phyloP scores from a whole-genome alignment of 2,113 vertebrate species.

The Notechis scutatus region DNA sequence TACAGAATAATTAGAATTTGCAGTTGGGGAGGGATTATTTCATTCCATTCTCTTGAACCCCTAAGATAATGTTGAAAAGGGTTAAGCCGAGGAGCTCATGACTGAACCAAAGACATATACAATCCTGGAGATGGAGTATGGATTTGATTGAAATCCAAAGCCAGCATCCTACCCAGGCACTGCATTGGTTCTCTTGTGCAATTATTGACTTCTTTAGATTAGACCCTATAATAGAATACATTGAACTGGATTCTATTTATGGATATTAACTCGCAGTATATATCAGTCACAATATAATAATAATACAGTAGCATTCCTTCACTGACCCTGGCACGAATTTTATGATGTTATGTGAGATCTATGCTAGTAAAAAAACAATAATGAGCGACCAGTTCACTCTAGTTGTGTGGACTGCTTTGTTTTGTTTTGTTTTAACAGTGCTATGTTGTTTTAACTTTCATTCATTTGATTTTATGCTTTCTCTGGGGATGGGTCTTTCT shows the following conservation, averaged over 20 bases:
- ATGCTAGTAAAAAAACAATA: neutral
- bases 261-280: neutral
- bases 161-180: neutral
- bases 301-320: too few relatives aligned
- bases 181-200: neutral
- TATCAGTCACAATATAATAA: neutral
- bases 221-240: neutral
- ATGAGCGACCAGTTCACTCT: neutral
- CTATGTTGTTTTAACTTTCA: slow-evolving; percentile 59
- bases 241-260: neutral
- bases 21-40: neutral
- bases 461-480: slow-evolving; percentile 61
- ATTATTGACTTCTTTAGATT: neutral
- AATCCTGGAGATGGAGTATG: neutral
- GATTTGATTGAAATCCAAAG: neutral
- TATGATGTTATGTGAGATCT: neutral
- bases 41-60: neutral
- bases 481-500: slow-evolving; percentile 62
- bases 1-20: neutral
- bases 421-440: neutral
- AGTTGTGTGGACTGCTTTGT: neutral
- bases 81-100: neutral
- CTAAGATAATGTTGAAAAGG: neutral
- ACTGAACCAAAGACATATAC: neutral
- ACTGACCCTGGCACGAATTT: neutral